Percentiles rank a stretch among this genome's conserved stretches.
phyloP scores from a whole-genome alignment of 2,888 invertebrate species.

The Seira musarum region DNA sequence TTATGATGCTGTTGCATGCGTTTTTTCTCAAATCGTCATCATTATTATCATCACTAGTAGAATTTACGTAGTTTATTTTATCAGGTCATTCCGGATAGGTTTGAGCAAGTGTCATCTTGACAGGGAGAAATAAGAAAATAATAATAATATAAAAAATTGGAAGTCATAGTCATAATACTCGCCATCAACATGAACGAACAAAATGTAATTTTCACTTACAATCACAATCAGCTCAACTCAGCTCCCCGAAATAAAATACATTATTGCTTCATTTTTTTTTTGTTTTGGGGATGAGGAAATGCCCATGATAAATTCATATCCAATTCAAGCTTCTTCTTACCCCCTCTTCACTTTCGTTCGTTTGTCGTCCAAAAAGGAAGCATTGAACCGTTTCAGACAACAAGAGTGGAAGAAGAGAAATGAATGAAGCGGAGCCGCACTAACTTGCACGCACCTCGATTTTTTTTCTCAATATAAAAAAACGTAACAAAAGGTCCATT shows the following conservation, averaged over 20 bases:
- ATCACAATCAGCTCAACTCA: too few species aligned
- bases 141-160: not conserved
- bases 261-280: conserved; percentile 11
- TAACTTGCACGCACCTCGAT: not conserved
- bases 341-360: conserved; percentile 36
- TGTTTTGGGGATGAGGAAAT: conserved; percentile 6
- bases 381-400: conserved; percentile 9
- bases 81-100: conserved; percentile 3
- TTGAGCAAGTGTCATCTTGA: conserved; percentile 14
- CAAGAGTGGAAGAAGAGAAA: too few species aligned
- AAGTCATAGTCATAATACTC: conserved; percentile 13
- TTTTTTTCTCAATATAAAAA: conserved; percentile 3
- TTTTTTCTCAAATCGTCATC: not conserved
- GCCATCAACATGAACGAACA: not conserved
- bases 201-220: conserved; percentile 9
- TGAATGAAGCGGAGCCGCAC: too few species aligned
- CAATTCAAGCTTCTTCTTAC: conserved; percentile 47
- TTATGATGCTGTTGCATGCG: not conserved
- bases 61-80: conserved; percentile 6
- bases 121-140: not conserved
- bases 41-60: too few species aligned
- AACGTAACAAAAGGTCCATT: conserved; percentile 48
- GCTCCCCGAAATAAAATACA: too few species aligned
- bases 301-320: conserved; percentile 61
- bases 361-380: not conserved